Conservation (phyloP, 2,113 vertebrate species). For the Aegithalos caudatus region DNA sequence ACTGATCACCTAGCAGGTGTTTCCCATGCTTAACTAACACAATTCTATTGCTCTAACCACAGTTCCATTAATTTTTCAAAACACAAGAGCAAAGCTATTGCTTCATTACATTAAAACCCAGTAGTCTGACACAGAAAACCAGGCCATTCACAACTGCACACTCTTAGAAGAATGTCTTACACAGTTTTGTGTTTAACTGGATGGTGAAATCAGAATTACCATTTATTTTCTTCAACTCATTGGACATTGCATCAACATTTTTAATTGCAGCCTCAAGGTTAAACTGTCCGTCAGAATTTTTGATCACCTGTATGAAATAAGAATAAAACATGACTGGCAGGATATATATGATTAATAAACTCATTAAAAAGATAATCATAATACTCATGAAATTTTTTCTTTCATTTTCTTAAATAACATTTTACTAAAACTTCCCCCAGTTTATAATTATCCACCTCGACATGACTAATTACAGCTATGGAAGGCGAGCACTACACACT, state of each 20-base stretch:
- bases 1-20: background rate
- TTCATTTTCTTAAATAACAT: background rate
- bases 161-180: background rate
- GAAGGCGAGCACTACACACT: background rate
- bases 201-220: conserved; percentile 49
- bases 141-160: background rate
- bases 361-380: background rate
- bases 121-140: background rate
- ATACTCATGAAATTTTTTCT: accelerated
- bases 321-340: background rate
- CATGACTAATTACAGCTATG: background rate
- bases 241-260: conserved; percentile 57
- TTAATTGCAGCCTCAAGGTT: conserved; percentile 62
- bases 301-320: conserved; percentile 43
- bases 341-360: background rate
- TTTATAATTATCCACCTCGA: background rate
- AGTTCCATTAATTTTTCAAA: background rate
- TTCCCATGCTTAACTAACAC: background rate
- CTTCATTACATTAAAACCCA: background rate
- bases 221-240: conserved; percentile 71
- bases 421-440: background rate
- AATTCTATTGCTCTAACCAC: background rate
- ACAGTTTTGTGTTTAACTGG: background rate
- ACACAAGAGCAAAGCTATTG: background rate
- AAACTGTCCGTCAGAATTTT: conserved; percentile 1